Conservation (phyloP, 2,888 invertebrate species). For the Caprella mutica region DNA sequence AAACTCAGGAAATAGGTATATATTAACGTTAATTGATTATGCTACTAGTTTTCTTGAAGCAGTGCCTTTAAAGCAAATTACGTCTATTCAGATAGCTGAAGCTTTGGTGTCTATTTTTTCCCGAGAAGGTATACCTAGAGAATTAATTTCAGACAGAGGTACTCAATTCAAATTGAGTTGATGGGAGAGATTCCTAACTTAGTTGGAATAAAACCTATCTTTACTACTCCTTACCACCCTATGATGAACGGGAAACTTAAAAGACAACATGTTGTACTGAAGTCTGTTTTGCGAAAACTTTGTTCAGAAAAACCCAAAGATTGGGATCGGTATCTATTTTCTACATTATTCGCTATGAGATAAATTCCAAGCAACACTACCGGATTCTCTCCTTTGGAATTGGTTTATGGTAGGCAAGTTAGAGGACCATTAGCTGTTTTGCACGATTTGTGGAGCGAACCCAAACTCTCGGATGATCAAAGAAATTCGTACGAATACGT, state of each 20-base stretch:
- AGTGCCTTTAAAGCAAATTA: neutral
- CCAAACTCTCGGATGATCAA: neutral
- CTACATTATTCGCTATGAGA: conserved; percentile 4
- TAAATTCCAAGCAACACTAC: conserved; percentile 8
- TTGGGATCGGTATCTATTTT: conserved; percentile 12
- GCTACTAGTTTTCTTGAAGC: conserved; percentile 17
- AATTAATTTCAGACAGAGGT: conserved; percentile 3
- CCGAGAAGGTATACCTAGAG: conserved; percentile 3
- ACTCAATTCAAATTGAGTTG: conserved; percentile 1
- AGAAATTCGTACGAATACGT: neutral
- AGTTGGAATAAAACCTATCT: neutral
- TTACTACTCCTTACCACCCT: neutral
- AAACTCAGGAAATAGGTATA: conserved; percentile 8
- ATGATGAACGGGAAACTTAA: neutral
- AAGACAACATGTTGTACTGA: neutral
- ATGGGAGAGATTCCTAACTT: neutral
- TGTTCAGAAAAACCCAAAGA: conserved; percentile 3
- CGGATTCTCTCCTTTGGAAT: neutral
- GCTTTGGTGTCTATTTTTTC: conserved; percentile 8
- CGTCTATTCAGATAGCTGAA: conserved; percentile 6
- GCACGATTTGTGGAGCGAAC: conserved; percentile 1
- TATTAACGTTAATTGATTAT: conserved; percentile 5
- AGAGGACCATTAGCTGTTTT: neutral
- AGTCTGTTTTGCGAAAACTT: neutral
- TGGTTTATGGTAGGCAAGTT: neutral